These are phyloP conservation scores for Musca vetustissima DNA, from an alignment of 1,140 invertebrate species.

Conservation along the genomic window DNA sequence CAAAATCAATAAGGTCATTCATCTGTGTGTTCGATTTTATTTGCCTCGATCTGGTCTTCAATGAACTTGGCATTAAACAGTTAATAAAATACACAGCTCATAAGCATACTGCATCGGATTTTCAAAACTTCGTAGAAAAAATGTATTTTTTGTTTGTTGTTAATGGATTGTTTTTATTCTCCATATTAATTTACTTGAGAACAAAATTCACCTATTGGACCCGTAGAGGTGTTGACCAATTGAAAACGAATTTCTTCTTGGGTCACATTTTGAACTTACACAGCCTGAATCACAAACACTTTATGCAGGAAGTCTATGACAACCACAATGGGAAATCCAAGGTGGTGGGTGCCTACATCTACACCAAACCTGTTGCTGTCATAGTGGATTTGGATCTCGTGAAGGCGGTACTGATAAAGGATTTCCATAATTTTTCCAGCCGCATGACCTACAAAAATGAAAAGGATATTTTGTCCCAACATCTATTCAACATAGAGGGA, in stretches of 20 bases:
- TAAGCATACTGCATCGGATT: no score
- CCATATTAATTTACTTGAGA: background rate
- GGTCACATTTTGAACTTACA: background rate
- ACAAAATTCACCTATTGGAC: background rate
- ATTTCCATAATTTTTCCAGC: constrained; percentile 61
- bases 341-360: constrained; percentile 51
- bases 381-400: constrained; percentile 61
- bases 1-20: no score
- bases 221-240: background rate
- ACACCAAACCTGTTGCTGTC: constrained; percentile 57
- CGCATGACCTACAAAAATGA: constrained; percentile 32
- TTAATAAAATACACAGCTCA: no score
- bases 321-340: constrained; percentile 33
- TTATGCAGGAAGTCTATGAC: constrained; percentile 36
- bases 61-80: no score
- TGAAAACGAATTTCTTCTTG: background rate
- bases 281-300: constrained; percentile 2
- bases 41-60: no score
- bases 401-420: constrained; percentile 60
- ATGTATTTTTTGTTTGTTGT: background rate
- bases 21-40: no score
- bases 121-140: background rate
- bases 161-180: background rate
- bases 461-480: constrained; percentile 41
- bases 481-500: constrained; percentile 54